phyloP scores from a whole-genome alignment of 2,113 vertebrate genomes.

The Rissa tridactyla region DNA sequence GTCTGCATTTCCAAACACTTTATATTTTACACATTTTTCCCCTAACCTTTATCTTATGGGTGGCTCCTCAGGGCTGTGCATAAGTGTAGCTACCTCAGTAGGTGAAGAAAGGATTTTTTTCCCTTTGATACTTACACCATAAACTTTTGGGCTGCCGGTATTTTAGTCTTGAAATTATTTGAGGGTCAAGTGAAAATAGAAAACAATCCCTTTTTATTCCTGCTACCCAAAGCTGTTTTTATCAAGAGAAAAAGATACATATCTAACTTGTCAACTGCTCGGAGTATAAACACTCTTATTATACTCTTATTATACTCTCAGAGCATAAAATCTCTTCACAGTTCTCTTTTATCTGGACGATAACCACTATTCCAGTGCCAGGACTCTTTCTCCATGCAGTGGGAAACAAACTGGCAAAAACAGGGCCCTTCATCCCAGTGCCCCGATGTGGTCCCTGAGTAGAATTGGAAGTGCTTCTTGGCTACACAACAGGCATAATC shows the following conservation, averaged over 20 bases:
- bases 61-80: neutral
- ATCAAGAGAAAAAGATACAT: neutral
- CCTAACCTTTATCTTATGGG: neutral
- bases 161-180: neutral
- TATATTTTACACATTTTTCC: neutral
- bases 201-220: neutral
- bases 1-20: neutral
- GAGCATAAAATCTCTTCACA: neutral
- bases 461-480: constrained; percentile 50
- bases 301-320: too few species aligned
- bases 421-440: constrained; percentile 43
- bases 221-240: neutral
- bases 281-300: neutral
- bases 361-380: neutral
- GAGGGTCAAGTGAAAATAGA: neutral
- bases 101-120: neutral
- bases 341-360: neutral
- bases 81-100: neutral
- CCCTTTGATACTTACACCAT: neutral
- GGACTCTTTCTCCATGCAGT: neutral
- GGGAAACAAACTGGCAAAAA: constrained; percentile 67
- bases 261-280: neutral
- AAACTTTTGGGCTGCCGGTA: neutral
- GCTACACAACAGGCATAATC: constrained; percentile 59
- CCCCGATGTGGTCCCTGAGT: neutral